Conservation (phyloP, 2,888 invertebrate genomes). For the Macrosiphum euphorbiae region DNA sequence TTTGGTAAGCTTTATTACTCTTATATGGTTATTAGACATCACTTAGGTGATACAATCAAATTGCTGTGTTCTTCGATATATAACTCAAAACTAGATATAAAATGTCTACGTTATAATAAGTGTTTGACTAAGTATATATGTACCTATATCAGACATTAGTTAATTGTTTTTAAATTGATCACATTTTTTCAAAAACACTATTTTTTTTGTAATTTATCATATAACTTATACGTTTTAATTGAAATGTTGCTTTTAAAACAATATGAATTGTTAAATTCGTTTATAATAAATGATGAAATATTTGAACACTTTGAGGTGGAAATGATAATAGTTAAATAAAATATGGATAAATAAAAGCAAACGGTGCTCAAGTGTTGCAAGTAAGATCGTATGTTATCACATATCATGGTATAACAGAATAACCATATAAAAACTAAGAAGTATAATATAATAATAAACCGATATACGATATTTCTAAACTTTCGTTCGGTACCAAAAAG, state of each 20-base stretch:
- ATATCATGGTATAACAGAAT: neutral
- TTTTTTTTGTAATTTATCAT: neutral
- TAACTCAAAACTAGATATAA: neutral
- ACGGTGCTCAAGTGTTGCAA: neutral
- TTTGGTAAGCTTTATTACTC: neutral
- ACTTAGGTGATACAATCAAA: neutral
- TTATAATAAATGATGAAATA: neutral
- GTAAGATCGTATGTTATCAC: neutral
- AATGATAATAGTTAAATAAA: neutral
- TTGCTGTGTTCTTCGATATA: neutral
- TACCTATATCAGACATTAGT: neutral
- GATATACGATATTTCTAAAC: neutral
- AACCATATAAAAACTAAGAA: neutral
- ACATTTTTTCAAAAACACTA: neutral
- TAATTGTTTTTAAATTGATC: conserved; percentile 30
- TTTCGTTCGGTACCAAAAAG: neutral
- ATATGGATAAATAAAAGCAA: neutral
- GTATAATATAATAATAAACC: neutral
- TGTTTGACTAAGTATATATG: neutral
- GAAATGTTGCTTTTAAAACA: neutral
- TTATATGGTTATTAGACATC: no score
- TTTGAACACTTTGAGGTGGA: neutral
- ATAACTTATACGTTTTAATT: neutral
- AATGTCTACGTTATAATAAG: neutral
- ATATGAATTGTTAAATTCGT: neutral